Evolutionary conservation across 2,113 vertebrate genomes (phyloP).

Genomic region (Phylloscopus trochilus): DNA sequence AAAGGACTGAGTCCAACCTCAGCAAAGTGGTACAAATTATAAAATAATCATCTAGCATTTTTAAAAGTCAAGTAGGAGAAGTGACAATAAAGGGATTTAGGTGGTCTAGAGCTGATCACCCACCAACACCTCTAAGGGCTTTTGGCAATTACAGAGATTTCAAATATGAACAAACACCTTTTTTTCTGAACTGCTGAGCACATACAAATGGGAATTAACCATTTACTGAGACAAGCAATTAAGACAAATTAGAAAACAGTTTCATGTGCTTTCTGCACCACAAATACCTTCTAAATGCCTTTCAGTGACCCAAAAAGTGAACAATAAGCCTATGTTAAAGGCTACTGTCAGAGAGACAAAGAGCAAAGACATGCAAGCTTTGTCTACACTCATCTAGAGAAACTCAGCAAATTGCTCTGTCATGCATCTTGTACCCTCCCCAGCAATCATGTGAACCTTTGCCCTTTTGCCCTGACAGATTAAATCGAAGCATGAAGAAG

Average conservation of each 20-base stretch:
- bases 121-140: slow-evolving; percentile 46
- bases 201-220: slow-evolving; percentile 70
- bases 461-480: slow-evolving; percentile 70
- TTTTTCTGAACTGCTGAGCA: slow-evolving; percentile 72
- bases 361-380: slow-evolving; percentile 71
- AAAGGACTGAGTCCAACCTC: neutral
- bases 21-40: neutral
- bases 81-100: slow-evolving; percentile 5
- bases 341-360: slow-evolving; percentile 74
- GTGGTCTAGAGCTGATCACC: slow-evolving; percentile 36
- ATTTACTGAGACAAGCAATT: slow-evolving; percentile 82
- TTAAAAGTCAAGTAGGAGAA: slow-evolving; percentile 23
- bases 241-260: slow-evolving; percentile 85
- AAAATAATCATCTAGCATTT: neutral
- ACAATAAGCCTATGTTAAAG: slow-evolving; percentile 81
- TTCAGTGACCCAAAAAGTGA: slow-evolving; percentile 80
- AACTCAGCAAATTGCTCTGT: slow-evolving; percentile 88
- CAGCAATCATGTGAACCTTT: slow-evolving; percentile 78
- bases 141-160: slow-evolving; percentile 73
- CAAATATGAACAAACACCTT: slow-evolving; percentile 71
- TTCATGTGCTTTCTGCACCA: slow-evolving; percentile 69
- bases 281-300: slow-evolving; percentile 73
- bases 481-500: slow-evolving; percentile 71
- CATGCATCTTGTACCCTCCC: slow-evolving; percentile 80
- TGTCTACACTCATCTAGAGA: slow-evolving; percentile 79